Conservation (phyloP, 2,113 vertebrate species). For the Oenanthe oenanthe region DNA sequence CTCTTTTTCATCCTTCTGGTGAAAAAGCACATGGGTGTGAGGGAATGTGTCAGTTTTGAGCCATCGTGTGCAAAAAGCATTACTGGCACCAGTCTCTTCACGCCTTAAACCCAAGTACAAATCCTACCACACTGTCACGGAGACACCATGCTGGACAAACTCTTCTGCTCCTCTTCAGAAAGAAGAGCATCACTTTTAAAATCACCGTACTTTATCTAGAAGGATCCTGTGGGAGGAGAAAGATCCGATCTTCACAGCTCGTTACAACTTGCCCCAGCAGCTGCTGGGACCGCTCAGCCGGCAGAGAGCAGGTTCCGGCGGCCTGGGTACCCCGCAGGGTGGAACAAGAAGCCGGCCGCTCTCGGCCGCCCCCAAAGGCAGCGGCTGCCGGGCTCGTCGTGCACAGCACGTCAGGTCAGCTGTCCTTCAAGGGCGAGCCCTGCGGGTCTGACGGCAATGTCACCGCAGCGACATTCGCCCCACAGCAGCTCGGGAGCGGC, state of each 20-base stretch:
- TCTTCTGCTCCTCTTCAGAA: not conserved
- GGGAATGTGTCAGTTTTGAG: not conserved
- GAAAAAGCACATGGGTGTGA: not conserved
- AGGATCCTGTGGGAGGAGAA: not conserved
- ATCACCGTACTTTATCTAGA: rapidly evolving
- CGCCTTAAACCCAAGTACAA: not conserved
- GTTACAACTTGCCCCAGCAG: not conserved
- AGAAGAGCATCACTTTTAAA: not conserved
- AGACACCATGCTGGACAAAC: not conserved
- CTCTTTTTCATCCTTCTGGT: not conserved
- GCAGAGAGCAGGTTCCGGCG: not conserved
- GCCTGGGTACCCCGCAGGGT: not conserved
- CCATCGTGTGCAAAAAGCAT: rapidly evolving
- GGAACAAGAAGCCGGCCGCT: not conserved
- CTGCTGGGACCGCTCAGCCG: not conserved
- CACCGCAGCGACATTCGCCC: not conserved
- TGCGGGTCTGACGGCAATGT: not conserved
- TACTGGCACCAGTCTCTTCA: not conserved
- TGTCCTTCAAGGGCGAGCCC: not conserved
- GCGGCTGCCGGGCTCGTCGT: rapidly evolving
- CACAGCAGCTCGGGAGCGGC: not conserved
- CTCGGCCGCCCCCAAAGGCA: not conserved
- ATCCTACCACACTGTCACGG: too few relatives aligned
- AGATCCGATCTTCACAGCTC: not conserved
- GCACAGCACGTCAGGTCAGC: not conserved